Base-by-base conservation (phyloP, 2,888 invertebrate species). In the Vesta saturnalis region DNA sequence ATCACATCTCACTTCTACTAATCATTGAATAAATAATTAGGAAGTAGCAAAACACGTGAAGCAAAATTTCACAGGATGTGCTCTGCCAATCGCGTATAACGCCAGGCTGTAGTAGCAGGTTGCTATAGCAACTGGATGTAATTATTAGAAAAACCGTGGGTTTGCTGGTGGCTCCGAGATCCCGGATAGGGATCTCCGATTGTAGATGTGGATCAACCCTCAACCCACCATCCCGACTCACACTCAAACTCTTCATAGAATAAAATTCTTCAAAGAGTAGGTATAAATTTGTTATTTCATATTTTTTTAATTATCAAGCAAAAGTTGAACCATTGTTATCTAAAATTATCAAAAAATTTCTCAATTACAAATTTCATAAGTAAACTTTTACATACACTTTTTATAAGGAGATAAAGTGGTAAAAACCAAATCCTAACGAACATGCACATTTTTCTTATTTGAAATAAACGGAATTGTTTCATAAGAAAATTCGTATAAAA, bases 61-160 rank as follows among this genome's bases (percentile, higher is more conserved):
- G 65, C 62, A 69, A 66, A 69, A 65, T 69, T 61, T 58, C 62
- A 54, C 56, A 66, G 62, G 65, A 65, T 62, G 63, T 55, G 19
- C 59, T 46, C 57, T 69, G 65, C 65, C 65, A 63, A 69, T 69
- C 60, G 65, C 65, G 60, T 69, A 64, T 68, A 69, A 56, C 64
- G 65, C 62, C 61, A 62, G 60, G 69, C 69, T 60, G 69, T 69
- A 69, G 62, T 61, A 69, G 65, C 69, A 69, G 57, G 83, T 84
- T 81, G 79, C 81, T 82, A 83, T 84, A 81, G 83, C 77, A 80
- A 84, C 82, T 81, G 82, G 83, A 83, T 83, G 83, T 84, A 84
- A 84, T 84, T 84, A 84, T 84, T 84, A 83, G 83, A 84, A 84
- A 84, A 84, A 84, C 82, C 74, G 74, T 73, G 74, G 76, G 74